Evolutionary conservation across 2,797 vertebrate species (phyloP).

Genomic region (Micromesistius poutassou): DNA sequence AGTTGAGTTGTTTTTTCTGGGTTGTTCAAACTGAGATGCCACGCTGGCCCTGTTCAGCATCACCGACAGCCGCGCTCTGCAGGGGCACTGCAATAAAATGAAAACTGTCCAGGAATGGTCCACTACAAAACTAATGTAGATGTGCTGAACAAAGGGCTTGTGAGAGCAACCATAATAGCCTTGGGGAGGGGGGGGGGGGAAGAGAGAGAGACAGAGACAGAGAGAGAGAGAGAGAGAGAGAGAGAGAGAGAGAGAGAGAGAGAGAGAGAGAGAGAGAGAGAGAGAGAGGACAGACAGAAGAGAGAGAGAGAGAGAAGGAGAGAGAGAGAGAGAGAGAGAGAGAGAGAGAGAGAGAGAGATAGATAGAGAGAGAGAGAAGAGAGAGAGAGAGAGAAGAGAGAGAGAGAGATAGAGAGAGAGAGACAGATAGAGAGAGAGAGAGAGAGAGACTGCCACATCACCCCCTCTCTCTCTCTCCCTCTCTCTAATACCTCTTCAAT

Average conservation of each 20-base stretch:
- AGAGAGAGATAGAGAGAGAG: not conserved
- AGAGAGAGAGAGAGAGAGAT: not conserved
- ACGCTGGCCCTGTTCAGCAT: not conserved
- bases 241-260: too few relatives aligned
- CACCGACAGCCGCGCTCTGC: not conserved
- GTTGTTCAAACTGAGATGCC: not conserved
- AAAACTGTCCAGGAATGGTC: not conserved
- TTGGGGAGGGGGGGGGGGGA: too few relatives aligned
- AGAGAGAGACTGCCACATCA: not conserved
- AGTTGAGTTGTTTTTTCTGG: not conserved
- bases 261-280: not conserved
- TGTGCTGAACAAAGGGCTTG: not conserved
- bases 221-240: too few relatives aligned
- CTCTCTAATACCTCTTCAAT: slow-evolving; percentile 36
- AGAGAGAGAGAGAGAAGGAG: not conserved
- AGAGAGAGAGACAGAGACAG: too few relatives aligned
- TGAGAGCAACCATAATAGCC: not conserved
- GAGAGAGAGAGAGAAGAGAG: not conserved
- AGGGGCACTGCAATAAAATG: not conserved
- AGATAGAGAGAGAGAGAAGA: not conserved
- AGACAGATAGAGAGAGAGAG: not conserved
- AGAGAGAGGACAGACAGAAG: too few relatives aligned
- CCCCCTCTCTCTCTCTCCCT: slow-evolving; percentile 7
- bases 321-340: not conserved
- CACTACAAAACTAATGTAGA: not conserved